Evolutionary conservation across 2,888 invertebrate genomes (phyloP).

Genomic region (Phaonia tiefii): DNA sequence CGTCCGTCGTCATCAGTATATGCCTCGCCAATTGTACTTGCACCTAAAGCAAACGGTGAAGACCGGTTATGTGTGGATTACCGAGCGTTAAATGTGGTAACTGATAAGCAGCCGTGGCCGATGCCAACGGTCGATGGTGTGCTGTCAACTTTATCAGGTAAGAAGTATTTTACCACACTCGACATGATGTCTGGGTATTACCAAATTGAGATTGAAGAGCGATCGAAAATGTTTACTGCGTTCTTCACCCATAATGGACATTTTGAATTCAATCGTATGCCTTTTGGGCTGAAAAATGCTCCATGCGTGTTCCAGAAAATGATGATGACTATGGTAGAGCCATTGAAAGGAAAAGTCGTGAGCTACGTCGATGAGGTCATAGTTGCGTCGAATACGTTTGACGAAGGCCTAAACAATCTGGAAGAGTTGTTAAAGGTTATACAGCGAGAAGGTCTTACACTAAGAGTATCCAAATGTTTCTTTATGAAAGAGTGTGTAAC

Average conservation of each 20-base stretch:
- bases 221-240: slow-evolving; percentile 42
- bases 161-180: slow-evolving; percentile 53
- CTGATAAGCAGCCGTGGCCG: slow-evolving; percentile 56
- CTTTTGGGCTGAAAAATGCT: slow-evolving; percentile 67
- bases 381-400: slow-evolving; percentile 47
- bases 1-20: slow-evolving; percentile 43
- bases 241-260: slow-evolving; percentile 52
- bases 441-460: slow-evolving; percentile 58
- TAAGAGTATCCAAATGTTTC: slow-evolving; percentile 67
- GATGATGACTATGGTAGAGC: slow-evolving; percentile 46
- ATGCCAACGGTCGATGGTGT: slow-evolving; percentile 63
- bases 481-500: slow-evolving; percentile 68
- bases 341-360: slow-evolving; percentile 40
- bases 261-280: slow-evolving; percentile 57
- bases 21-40: slow-evolving; percentile 48
- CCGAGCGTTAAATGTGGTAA: slow-evolving; percentile 62
- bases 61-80: slow-evolving; percentile 69
- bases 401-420: slow-evolving; percentile 54
- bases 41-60: slow-evolving; percentile 73
- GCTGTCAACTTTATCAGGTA: slow-evolving; percentile 72
- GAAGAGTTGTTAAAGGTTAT: slow-evolving; percentile 53
- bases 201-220: slow-evolving; percentile 53
- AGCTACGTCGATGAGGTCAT: slow-evolving; percentile 60
- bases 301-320: slow-evolving; percentile 76
- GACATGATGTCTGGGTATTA: too few species aligned